A percentile compares a stretch with the other conserved stretches of the same genome.
These are phyloP conservation scores for Falco rusticolus DNA, from an alignment of 2,797 vertebrate species.

Conservation along the genomic window DNA sequence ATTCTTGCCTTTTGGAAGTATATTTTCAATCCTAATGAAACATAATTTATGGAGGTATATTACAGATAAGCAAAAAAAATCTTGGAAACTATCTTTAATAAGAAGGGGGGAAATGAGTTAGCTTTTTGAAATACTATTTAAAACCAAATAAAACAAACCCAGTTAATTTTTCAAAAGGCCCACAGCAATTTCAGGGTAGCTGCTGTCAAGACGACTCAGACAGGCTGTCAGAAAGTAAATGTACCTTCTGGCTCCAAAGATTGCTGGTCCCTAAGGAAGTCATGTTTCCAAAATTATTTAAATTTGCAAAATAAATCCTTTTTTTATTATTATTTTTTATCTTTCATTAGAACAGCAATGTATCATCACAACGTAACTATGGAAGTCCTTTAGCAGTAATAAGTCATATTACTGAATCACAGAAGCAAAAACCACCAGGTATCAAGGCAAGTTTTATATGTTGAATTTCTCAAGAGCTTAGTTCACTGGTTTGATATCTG, in stretches of 20 bases:
- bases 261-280: constrained; percentile 1
- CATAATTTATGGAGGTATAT: constrained; percentile 57
- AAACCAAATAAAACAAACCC: not conserved
- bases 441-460: constrained; percentile 11
- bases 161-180: constrained; percentile 38
- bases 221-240: constrained; percentile 16
- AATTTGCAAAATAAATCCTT: not conserved
- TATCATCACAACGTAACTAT: not conserved
- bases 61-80: constrained; percentile 56
- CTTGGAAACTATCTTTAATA: constrained; percentile 50
- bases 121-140: constrained; percentile 30
- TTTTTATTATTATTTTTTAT: not conserved
- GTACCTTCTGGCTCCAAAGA: not conserved
- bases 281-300: constrained; percentile 27
- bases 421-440: not conserved
- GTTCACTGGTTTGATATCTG: constrained; percentile 41
- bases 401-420: not conserved
- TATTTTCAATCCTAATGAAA: constrained; percentile 56
- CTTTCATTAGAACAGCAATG: constrained; percentile 44
- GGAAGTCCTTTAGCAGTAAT: not conserved
- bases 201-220: constrained; percentile 24
- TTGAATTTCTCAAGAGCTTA: constrained; percentile 44
- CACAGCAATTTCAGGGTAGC: constrained; percentile 31
- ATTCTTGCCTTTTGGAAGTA: constrained; percentile 56
- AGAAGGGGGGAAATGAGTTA: constrained; percentile 35